These are phyloP conservation scores for Brachionus rubens DNA, from an alignment of 1,140 invertebrate species.

Conservation along the genomic window DNA sequence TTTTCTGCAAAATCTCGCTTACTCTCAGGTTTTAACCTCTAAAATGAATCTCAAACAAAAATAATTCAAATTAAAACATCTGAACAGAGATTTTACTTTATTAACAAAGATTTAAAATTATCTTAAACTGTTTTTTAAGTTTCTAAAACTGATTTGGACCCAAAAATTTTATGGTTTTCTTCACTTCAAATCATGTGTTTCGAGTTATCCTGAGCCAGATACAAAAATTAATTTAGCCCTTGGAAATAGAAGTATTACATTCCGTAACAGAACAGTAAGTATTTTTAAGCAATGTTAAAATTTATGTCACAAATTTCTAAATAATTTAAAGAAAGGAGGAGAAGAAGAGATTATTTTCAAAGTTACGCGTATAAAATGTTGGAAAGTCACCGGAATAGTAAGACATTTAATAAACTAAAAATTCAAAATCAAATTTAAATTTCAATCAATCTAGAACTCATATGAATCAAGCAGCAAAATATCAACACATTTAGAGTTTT, in stretches of 20 bases:
- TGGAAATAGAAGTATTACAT: conserved; percentile 74
- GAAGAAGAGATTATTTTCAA: conserved; percentile 77
- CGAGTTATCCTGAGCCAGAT: conserved; percentile 72
- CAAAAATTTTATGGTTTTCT: conserved; percentile 80
- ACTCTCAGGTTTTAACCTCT: too few relatives aligned
- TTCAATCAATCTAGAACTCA: conserved; percentile 34
- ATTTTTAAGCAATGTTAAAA: too few relatives aligned
- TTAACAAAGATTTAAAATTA: too few relatives aligned
- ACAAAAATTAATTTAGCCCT: conserved; percentile 70
- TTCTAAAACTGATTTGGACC: background rate
- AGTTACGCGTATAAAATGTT: conserved; percentile 89
- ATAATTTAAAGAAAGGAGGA: conserved; percentile 37
- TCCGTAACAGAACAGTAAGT: conserved; percentile 62
- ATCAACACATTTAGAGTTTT: conserved; percentile 69
- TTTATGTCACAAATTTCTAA: too few relatives aligned
- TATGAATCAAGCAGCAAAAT: conserved; percentile 48
- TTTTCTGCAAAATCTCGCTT: too few relatives aligned
- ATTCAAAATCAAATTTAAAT: too few relatives aligned
- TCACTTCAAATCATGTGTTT: conserved; percentile 72
- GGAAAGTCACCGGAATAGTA: conserved; percentile 69
- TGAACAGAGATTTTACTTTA: too few relatives aligned
- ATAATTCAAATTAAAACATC: too few relatives aligned
- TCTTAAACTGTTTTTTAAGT: background rate
- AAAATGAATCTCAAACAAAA: too few relatives aligned
- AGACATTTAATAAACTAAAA: too few relatives aligned